Conservation (phyloP, 2,888 invertebrate genomes). For the Cryptus viduatorius region DNA sequence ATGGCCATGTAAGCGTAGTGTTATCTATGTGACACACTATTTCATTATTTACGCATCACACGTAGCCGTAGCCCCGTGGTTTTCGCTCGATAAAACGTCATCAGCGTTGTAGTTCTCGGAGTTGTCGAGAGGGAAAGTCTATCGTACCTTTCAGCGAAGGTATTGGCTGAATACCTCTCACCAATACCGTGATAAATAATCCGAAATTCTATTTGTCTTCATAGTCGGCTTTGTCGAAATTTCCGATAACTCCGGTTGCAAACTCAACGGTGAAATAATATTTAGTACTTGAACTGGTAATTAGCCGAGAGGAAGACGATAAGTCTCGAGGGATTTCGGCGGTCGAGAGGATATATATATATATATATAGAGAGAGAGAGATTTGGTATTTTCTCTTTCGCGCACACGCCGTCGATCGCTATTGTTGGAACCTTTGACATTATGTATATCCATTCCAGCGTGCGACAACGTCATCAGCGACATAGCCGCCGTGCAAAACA, state of each 20-base stretch:
- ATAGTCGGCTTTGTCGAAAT: no score
- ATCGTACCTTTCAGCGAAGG: no score
- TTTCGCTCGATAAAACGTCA: slow-evolving; percentile 48
- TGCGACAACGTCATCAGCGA: slow-evolving; percentile 34
- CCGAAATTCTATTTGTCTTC: no score
- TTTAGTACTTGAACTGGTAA: not conserved
- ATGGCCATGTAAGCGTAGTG: not conserved
- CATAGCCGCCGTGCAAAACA: not conserved
- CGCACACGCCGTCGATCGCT: slow-evolving; percentile 60
- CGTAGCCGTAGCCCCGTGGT: not conserved
- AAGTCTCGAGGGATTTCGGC: slow-evolving; percentile 30
- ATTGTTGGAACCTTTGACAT: slow-evolving; percentile 75
- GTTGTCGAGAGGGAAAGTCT: not conserved
- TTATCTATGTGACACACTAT: slow-evolving; percentile 2
- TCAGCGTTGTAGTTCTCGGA: slow-evolving; percentile 31
- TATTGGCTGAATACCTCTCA: no score
- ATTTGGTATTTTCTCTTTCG: not conserved
- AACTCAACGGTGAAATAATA: not conserved
- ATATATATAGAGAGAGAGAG: not conserved
- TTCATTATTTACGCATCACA: slow-evolving; percentile 42
- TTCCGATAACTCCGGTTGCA: no score
- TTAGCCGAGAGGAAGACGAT: slow-evolving; percentile 33
- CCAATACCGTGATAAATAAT: no score
- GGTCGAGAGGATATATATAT: no score
- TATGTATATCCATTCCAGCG: slow-evolving; percentile 68